Conservation (phyloP, 2,113 vertebrate species). For the Chaetops frenatus region DNA sequence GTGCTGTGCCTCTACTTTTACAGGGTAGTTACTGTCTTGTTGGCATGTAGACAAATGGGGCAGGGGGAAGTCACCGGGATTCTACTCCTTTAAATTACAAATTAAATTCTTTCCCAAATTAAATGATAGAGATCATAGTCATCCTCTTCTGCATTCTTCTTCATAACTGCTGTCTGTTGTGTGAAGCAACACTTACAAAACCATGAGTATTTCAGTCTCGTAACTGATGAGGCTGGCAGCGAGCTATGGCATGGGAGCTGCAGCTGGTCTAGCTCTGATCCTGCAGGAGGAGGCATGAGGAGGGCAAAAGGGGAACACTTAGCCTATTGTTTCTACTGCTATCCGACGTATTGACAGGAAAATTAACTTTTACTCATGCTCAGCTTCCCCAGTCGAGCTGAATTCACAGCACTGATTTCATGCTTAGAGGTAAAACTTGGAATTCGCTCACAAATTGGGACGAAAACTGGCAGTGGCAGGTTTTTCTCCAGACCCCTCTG, state of each 20-base stretch:
- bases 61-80: background rate
- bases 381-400: background rate
- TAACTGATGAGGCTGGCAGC: background rate
- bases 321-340: background rate
- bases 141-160: background rate
- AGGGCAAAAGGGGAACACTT: background rate
- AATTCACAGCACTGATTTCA: background rate
- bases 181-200: background rate
- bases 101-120: background rate
- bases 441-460: background rate
- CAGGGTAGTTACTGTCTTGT: background rate
- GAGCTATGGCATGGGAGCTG: background rate
- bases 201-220: background rate
- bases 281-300: background rate
- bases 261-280: background rate
- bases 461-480: background rate
- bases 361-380: background rate
- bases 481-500: background rate
- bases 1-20: background rate
- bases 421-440: background rate
- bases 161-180: background rate
- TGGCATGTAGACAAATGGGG: background rate
- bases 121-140: background rate
- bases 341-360: background rate
- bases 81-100: background rate